phyloP scores from a whole-genome alignment of 1,140 invertebrate species.

The Hycleus cichorii region DNA sequence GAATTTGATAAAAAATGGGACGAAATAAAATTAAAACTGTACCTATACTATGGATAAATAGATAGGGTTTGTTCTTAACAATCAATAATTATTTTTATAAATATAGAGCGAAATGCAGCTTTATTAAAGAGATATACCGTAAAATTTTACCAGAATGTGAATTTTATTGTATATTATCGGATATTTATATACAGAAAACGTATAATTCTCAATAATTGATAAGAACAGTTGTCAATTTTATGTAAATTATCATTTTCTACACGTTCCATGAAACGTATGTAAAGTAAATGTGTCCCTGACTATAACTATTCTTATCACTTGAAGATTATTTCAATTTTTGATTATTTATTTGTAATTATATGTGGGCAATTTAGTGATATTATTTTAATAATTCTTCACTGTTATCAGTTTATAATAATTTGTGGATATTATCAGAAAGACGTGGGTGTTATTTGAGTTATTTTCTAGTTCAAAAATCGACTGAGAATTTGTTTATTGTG shows the following conservation, averaged over 20 bases:
- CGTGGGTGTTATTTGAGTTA: too few species aligned
- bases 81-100: constrained; percentile 15
- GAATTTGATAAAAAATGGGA: too few species aligned
- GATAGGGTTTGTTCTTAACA: not conserved
- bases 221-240: not conserved
- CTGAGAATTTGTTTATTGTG: not conserved
- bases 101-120: constrained; percentile 1
- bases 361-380: constrained; percentile 2
- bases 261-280: not conserved
- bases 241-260: not conserved
- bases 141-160: too few species aligned
- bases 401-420: not conserved
- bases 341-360: constrained; percentile 1
- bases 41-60: not conserved
- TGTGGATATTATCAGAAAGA: not conserved
- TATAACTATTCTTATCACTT: not conserved
- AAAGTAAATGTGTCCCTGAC: not conserved
- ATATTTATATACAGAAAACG: not conserved
- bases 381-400: not conserved
- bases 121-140: not conserved
- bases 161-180: too few species aligned
- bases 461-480: not conserved
- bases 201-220: not conserved
- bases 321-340: not conserved
- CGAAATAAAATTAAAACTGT: constrained; percentile 2